These are phyloP conservation scores for Felis chaus DNA, from an alignment of 2,113 vertebrate species.

Conservation along the genomic window DNA sequence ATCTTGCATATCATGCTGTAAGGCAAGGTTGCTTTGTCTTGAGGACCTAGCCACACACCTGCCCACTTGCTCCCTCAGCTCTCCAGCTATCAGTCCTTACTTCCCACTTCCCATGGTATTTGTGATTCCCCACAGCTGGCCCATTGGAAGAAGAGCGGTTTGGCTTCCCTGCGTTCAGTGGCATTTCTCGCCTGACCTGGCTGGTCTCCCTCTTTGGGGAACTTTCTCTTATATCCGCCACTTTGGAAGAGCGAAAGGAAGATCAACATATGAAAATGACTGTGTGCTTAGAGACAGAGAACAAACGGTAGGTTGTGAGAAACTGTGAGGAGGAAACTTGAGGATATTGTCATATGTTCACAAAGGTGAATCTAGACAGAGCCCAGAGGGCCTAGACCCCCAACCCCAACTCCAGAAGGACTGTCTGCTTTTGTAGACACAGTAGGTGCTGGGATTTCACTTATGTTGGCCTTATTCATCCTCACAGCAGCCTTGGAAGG, in stretches of 20 bases:
- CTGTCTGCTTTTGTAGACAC: background rate
- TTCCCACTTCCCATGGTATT: background rate
- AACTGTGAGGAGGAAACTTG: background rate
- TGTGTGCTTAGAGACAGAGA: conserved; percentile 87
- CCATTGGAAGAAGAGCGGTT: conserved; percentile 86
- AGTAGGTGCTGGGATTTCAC: background rate
- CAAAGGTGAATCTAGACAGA: too few relatives aligned
- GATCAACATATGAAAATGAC: conserved; percentile 91
- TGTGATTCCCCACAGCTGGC: conserved; percentile 83
- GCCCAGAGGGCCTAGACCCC: too few relatives aligned
- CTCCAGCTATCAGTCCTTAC: background rate
- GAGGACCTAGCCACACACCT: background rate
- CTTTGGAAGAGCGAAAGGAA: conserved; percentile 84
- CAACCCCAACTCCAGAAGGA: background rate
- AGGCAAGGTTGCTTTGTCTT: background rate
- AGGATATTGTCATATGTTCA: background rate
- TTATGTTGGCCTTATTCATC: background rate
- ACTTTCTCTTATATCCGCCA: conserved; percentile 89
- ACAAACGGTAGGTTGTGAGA: conserved; percentile 86
- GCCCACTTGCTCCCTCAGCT: accelerated
- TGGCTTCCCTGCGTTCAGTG: conserved; percentile 93
- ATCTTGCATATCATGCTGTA: accelerated
- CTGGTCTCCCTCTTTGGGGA: conserved; percentile 95
- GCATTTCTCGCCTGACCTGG: conserved; percentile 94
- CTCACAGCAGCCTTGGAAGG: background rate